phyloP scores from a whole-genome alignment of 2,113 vertebrate species.

The Symphodus melops region DNA sequence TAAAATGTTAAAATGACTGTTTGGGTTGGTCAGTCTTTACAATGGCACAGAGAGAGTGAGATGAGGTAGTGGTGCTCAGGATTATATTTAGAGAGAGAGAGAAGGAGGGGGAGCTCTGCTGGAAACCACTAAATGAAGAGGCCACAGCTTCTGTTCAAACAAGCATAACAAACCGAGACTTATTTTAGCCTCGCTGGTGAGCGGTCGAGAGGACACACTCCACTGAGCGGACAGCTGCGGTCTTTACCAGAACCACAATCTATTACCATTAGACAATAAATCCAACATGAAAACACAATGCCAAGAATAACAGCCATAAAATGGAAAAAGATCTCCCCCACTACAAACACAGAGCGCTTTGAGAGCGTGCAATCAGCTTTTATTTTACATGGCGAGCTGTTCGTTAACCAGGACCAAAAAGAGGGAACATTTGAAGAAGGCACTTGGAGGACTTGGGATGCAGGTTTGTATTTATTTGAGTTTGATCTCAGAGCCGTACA shows the following conservation, averaged over 20 bases:
- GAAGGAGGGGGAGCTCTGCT: constrained; percentile 64
- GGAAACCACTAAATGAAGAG: constrained; percentile 79
- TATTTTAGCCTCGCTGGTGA: constrained; percentile 78
- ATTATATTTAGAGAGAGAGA: constrained; percentile 72
- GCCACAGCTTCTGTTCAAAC: constrained; percentile 77
- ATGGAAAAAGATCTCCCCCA: constrained; percentile 51
- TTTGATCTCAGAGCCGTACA: neutral
- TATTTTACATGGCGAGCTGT: constrained; percentile 64
- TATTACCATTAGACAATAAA: constrained; percentile 81
- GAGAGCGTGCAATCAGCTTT: constrained; percentile 70
- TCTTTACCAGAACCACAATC: constrained; percentile 73
- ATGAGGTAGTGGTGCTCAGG: constrained; percentile 76
- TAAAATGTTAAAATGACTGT: constrained; percentile 60
- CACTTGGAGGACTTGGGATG: neutral
- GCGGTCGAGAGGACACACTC: constrained; percentile 63
- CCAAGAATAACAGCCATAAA: constrained; percentile 75
- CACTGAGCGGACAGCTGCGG: constrained; percentile 66
- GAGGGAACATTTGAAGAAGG: constrained; percentile 43
- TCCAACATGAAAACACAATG: constrained; percentile 68
- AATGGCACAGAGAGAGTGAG: constrained; percentile 46
- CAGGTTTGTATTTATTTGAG: neutral
- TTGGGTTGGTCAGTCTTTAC: constrained; percentile 58
- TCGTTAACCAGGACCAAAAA: constrained; percentile 32
- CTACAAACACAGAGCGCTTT: constrained; percentile 53
- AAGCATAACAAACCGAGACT: constrained; percentile 79